Evolutionary conservation across 2,113 vertebrate species (phyloP).

Genomic region (Casuarius casuarius): DNA sequence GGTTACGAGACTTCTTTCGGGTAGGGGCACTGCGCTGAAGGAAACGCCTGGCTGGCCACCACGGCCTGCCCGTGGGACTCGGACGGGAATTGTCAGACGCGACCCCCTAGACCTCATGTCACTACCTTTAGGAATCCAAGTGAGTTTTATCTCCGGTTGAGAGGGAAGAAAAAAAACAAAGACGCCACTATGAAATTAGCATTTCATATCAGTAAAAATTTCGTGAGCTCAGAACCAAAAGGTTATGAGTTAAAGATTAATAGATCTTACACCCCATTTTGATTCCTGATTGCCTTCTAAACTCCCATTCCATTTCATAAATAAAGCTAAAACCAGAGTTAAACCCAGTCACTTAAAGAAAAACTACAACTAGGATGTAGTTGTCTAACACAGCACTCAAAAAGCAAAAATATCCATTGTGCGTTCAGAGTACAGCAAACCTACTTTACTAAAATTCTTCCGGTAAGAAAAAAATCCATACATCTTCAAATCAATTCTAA

Average conservation of each 20-base stretch:
- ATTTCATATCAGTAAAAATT: not conserved
- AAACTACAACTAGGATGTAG: rapidly evolving
- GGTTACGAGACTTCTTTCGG: not conserved
- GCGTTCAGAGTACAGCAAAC: not conserved
- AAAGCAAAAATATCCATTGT: too few relatives aligned
- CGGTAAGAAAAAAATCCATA: not conserved
- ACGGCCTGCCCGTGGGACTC: not conserved
- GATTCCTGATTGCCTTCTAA: not conserved
- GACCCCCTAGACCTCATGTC: not conserved
- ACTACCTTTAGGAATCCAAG: not conserved
- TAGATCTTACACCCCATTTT: not conserved
- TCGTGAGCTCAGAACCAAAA: not conserved
- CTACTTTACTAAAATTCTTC: rapidly evolving
- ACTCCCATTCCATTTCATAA: not conserved
- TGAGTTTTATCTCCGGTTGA: not conserved
- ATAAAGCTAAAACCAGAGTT: not conserved
- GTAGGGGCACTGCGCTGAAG: not conserved
- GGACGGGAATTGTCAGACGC: not conserved
- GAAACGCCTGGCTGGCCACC: too few relatives aligned
- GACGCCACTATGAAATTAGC: not conserved
- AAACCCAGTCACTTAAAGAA: not conserved
- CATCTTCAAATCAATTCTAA: not conserved
- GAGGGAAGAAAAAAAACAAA: too few relatives aligned
- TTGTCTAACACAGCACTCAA: too few relatives aligned
- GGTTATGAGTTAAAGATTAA: not conserved